Base-by-base conservation (phyloP, 2,113 vertebrate genomes). In the Pachypanchax playfairii region DNA sequence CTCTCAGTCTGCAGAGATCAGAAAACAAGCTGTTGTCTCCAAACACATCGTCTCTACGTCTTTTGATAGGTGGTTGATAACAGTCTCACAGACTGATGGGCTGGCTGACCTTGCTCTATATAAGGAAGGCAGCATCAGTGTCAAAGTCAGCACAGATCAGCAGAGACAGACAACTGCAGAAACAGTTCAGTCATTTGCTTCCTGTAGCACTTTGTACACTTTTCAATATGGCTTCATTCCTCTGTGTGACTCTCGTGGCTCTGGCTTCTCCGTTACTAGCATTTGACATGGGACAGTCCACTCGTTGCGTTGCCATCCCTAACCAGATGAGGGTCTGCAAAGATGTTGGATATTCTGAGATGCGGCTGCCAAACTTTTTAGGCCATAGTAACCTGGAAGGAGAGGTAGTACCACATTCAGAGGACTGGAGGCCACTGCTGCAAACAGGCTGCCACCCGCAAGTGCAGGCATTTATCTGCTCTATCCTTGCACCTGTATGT, bases 291-390 rank as follows among this genome's bases (percentile, higher is more conserved):
- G 91, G 94, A 48, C 92, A 95, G 90, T 93, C 95, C 29, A 96
- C 95, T 0, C 95, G 93, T 54, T 96, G 95, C 6, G 91, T 96
- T 7, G 8, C 85, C 31, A 94, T 96, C 59, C 95, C 95, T 5
- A 85, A 83, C 72, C 92, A 95, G 81, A 91, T 96, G 92, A 85
- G 68, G 39, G 86, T 95, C 60, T 96, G 95, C 83, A 88, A 92
- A 48, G 87, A 92, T 3, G 89, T 93, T 3, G 94, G 93, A 26
- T 96, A 96, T 74, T 92, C 92, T 0, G 94, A 96, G 86, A 96
- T 96, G 95, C 86, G 95, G 14, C 88, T 96, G 59, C 94, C 95
- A 29, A 96, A 96, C 80, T 91, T 95, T 39, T 79, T 96, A 91
- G 95, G 94, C 36, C 94, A 96, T 84, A 93, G 89, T 29, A 94